Evolutionary conservation across 1,140 invertebrate genomes (phyloP).

Genomic region (Zeugodacus cucurbitae): DNA sequence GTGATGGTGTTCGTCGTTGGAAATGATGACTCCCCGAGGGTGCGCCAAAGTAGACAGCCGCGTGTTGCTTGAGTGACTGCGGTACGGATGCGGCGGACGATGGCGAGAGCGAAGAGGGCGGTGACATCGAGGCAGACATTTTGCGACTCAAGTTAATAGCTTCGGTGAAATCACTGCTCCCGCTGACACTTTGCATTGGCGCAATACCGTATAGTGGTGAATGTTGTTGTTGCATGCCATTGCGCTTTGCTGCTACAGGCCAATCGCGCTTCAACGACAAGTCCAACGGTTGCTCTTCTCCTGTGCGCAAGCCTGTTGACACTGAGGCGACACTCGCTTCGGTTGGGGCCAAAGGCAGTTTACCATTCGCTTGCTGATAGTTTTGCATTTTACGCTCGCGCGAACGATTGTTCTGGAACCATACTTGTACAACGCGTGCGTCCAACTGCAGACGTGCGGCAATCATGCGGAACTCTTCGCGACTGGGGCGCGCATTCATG

Average conservation of each 20-base stretch:
- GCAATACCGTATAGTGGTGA: constrained; percentile 70
- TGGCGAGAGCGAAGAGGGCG: constrained; percentile 55
- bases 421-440: constrained; percentile 94
- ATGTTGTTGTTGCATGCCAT: constrained; percentile 70
- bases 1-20: constrained; percentile 67
- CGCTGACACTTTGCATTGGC: constrained; percentile 54
- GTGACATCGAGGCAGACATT: constrained; percentile 69
- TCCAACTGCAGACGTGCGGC: constrained; percentile 90
- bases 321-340: neutral
- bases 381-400: constrained; percentile 81
- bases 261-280: constrained; percentile 82
- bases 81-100: constrained; percentile 69
- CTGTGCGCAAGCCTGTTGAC: constrained; percentile 39
- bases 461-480: constrained; percentile 90
- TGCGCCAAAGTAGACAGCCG: constrained; percentile 53
- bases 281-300: constrained; percentile 86
- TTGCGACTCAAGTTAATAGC: constrained; percentile 79
- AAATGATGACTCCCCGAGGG: constrained; percentile 49
- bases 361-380: constrained; percentile 44
- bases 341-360: constrained; percentile 41
- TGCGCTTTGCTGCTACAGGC: constrained; percentile 51
- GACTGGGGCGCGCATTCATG: constrained; percentile 90
- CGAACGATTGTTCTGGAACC: constrained; percentile 98
- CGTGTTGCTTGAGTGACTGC: constrained; percentile 46
- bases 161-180: constrained; percentile 68